Percentiles rank a stretch among this genome's conserved stretches.
Evolutionary conservation across 2,888 invertebrate genomes (phyloP).

Genomic region (Orchesella flavescens): DNA sequence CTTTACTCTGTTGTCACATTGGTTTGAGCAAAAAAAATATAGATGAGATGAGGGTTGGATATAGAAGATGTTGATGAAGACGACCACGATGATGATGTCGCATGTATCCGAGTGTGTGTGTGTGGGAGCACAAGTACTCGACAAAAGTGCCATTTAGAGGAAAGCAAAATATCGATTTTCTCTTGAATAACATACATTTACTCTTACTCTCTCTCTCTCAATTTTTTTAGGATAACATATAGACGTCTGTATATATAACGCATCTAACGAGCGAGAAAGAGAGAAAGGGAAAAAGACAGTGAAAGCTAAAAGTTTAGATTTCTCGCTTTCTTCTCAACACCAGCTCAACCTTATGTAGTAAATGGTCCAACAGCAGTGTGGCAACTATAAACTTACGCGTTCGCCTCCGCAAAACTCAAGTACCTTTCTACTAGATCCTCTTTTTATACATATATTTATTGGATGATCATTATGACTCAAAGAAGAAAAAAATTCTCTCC

Average conservation of each 20-base stretch:
- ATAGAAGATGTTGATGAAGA: constrained; percentile 13
- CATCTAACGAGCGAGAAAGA: constrained; percentile 27
- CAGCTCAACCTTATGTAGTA: background rate
- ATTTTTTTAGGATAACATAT: background rate
- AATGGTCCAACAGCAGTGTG: background rate
- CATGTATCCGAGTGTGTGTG: constrained; percentile 47
- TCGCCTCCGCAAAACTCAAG: constrained; percentile 14
- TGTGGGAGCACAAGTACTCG: constrained; percentile 44
- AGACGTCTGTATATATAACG: background rate
- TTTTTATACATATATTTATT: constrained; percentile 40
- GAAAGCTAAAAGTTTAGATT: constrained; percentile 47
- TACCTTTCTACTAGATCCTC: background rate
- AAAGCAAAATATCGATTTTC: constrained; percentile 61
- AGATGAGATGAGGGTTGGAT: background rate
- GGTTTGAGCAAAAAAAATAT: background rate
- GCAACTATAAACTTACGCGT: background rate
- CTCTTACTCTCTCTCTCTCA: constrained; percentile 38
- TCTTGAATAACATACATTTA: constrained; percentile 38
- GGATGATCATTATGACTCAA: constrained; percentile 49
- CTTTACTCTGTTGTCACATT: constrained; percentile 11
- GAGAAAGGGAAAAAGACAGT: constrained; percentile 34
- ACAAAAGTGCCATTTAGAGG: constrained; percentile 59
- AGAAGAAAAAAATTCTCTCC: constrained; percentile 21
- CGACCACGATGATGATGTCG: constrained; percentile 33
- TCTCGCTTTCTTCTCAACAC: constrained; percentile 34